A percentile compares a stretch with the other conserved stretches of the same genome.
Conservation (phyloP, 2,797 vertebrate species). For the Rhinophrynus dorsalis region DNA sequence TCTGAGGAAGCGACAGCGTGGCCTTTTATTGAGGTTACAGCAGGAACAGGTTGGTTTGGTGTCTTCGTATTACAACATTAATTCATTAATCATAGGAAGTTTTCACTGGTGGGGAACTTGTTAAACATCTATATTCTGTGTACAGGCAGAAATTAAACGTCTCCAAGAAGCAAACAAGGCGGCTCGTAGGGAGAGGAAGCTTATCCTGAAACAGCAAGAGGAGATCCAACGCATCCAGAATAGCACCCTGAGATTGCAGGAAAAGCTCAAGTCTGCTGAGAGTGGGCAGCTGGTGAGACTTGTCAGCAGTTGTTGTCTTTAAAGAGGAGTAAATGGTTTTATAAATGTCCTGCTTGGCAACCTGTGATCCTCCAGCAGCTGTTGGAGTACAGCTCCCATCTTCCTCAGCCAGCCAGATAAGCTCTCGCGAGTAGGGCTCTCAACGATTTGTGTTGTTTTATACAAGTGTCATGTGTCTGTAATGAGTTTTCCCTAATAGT, state of each 20-base stretch:
- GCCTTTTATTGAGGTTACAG: conserved; percentile 88
- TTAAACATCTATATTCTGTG: conserved; percentile 33
- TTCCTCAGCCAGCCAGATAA: too few relatives aligned
- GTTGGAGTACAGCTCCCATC: too few relatives aligned
- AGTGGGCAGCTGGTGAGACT: conserved; percentile 78
- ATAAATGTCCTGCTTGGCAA: too few relatives aligned
- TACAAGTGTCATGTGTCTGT: too few relatives aligned
- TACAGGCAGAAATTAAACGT: conserved; percentile 92
- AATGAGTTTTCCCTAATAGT: too few relatives aligned
- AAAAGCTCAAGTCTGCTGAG: conserved; percentile 86
- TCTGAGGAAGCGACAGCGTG: conserved; percentile 91
- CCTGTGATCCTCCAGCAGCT: too few relatives aligned
- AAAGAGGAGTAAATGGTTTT: too few relatives aligned
- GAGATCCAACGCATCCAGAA: conserved; percentile 93
- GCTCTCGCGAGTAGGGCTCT: too few relatives aligned
- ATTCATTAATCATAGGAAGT: too few relatives aligned
- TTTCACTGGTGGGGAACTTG: too few relatives aligned
- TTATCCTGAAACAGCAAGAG: conserved; percentile 93
- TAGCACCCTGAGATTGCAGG: conserved; percentile 88
- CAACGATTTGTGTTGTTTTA: too few relatives aligned
- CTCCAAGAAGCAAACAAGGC: conserved; percentile 96
- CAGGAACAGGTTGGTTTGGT: conserved; percentile 87
- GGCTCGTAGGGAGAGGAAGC: conserved; percentile 90
- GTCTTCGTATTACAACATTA: neutral
- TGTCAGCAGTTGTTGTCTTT: neutral